These are phyloP conservation scores for Machimus atricapillus DNA, from an alignment of 2,888 invertebrate genomes.

Conservation along the genomic window DNA sequence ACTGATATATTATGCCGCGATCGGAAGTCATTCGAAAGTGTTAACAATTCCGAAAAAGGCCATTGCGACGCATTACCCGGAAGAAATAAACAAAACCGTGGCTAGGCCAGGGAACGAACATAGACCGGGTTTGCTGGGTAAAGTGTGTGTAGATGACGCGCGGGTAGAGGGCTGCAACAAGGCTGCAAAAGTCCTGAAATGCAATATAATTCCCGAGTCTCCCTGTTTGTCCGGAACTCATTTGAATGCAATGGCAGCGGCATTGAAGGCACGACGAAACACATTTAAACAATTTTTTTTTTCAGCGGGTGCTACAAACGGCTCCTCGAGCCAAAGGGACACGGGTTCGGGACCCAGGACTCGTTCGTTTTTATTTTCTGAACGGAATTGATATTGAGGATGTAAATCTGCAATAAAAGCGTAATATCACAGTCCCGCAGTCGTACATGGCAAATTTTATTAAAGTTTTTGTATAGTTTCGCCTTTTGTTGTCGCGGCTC, in stretches of 20 bases:
- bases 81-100: not conserved
- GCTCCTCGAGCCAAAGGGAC: constrained; percentile 9
- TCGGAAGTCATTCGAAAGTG: constrained; percentile 21
- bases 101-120: not conserved
- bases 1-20: not conserved
- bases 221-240: constrained; percentile 36
- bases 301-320: not conserved
- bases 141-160: not conserved
- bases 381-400: constrained; percentile 34
- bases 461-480: constrained; percentile 20
- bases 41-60: constrained; percentile 1
- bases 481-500: not conserved
- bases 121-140: not conserved
- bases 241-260: constrained; percentile 23
- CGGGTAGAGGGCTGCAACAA: not conserved
- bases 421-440: constrained; percentile 22
- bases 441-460: constrained; percentile 33
- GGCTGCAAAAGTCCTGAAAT: not conserved
- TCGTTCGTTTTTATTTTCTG: constrained; percentile 26
- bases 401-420: constrained; percentile 36
- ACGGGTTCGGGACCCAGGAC: not conserved
- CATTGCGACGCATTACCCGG: not conserved
- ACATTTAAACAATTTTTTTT: constrained; percentile 7
- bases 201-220: constrained; percentile 23
- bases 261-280: constrained; percentile 26